Conservation (phyloP, 2,113 vertebrate species). For the Corydoras maculifer region DNA sequence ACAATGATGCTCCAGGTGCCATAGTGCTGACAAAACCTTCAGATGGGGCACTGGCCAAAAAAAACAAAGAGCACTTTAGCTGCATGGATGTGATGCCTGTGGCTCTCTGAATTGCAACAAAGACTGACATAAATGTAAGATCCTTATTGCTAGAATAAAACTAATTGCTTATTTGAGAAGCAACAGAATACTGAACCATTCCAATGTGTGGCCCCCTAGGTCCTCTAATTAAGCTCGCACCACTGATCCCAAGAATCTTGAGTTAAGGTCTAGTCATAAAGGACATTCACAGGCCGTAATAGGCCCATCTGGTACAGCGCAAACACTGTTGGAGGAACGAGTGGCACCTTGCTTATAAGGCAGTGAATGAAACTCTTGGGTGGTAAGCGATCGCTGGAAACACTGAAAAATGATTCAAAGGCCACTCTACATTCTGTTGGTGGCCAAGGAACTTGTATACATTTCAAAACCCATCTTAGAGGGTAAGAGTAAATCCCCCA, state of each 20-base stretch:
- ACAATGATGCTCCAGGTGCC: constrained; percentile 80
- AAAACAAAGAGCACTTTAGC: constrained; percentile 68
- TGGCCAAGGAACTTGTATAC: constrained; percentile 46
- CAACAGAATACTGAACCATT: constrained; percentile 68
- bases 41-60: constrained; percentile 61
- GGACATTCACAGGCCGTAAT: constrained; percentile 72
- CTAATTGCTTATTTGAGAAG: constrained; percentile 77
- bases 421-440: constrained; percentile 61
- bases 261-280: constrained; percentile 70
- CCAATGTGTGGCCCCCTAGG: constrained; percentile 66
- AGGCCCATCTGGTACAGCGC: constrained; percentile 77
- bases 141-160: constrained; percentile 79
- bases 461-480: constrained; percentile 38
- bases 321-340: constrained; percentile 71
- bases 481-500: constrained; percentile 27
- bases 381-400: constrained; percentile 61
- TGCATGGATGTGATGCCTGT: constrained; percentile 70
- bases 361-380: constrained; percentile 73
- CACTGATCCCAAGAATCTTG: constrained; percentile 68
- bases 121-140: constrained; percentile 76
- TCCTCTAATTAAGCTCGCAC: constrained; percentile 73
- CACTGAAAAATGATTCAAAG: constrained; percentile 59
- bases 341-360: constrained; percentile 73
- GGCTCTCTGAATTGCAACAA: constrained; percentile 67
- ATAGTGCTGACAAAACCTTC: constrained; percentile 60